A percentile compares a stretch with the other conserved stretches of the same genome.
Conservation (phyloP, 2,113 vertebrate species). For the Brachyistius frenatus region DNA sequence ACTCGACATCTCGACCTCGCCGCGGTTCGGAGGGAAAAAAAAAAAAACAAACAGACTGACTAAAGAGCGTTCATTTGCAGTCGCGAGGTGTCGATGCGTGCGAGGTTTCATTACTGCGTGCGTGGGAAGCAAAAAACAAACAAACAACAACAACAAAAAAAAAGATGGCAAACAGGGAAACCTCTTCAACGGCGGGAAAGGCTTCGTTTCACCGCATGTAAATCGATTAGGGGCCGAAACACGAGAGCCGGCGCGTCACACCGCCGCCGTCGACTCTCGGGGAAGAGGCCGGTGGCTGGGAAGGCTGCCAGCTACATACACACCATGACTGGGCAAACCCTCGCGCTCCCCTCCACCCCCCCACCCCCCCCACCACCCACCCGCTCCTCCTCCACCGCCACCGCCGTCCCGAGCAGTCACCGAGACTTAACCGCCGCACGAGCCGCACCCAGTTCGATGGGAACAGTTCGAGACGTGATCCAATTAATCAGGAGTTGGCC, state of each 20-base stretch:
- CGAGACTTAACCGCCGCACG: slow-evolving; percentile 22
- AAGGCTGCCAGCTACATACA: slow-evolving; percentile 57
- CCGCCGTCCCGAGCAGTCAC: slow-evolving; percentile 14
- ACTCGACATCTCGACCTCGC: slow-evolving; percentile 10
- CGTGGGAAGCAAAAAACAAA: no score
- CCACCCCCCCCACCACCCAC: no score
- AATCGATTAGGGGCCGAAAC: slow-evolving; percentile 64
- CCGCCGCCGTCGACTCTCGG: slow-evolving; percentile 63
- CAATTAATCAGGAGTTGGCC: slow-evolving; percentile 16
- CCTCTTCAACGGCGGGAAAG: slow-evolving; percentile 2
- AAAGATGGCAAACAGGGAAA: neutral
- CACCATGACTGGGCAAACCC: slow-evolving; percentile 61
- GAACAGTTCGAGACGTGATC: no score
- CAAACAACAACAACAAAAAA: neutral
- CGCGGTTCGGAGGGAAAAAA: neutral
- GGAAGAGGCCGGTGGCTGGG: slow-evolving; percentile 51
- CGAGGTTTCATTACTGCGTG: neutral
- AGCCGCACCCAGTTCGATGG: slow-evolving; percentile 6
- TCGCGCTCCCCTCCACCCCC: slow-evolving; percentile 6
- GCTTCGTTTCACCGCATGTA: slow-evolving; percentile 48
- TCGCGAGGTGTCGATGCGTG: neutral
- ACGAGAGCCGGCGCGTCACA: slow-evolving; percentile 57
- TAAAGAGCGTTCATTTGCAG: slow-evolving; percentile 52
- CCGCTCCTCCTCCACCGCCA: neutral
- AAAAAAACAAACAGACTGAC: slow-evolving; percentile 18